A percentile compares a stretch with the other conserved stretches of the same genome.
phyloP scores from a whole-genome alignment of 2,113 vertebrate species.

The Indicator indicator region DNA sequence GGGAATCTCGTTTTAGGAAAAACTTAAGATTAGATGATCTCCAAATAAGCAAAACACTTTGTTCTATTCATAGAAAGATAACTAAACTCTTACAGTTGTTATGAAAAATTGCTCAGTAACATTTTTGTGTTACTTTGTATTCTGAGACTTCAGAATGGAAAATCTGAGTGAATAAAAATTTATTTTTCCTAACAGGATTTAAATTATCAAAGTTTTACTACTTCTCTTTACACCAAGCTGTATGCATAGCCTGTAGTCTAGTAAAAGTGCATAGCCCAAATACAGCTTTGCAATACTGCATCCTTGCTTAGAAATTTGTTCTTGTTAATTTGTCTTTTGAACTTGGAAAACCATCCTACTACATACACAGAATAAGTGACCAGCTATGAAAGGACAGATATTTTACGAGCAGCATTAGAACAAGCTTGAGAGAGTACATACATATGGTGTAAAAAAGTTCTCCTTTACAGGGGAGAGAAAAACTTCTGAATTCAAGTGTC shows the following conservation, averaged over 20 bases:
- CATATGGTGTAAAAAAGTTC: background rate
- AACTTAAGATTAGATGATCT: background rate
- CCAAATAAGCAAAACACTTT: slow-evolving; percentile 21
- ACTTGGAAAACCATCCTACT: background rate
- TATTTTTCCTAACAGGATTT: background rate
- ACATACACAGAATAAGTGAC: background rate
- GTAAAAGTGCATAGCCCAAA: background rate
- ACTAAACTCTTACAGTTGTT: slow-evolving; percentile 3
- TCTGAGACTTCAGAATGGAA: background rate
- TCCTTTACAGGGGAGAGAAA: background rate
- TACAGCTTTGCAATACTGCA: background rate
- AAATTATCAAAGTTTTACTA: background rate
- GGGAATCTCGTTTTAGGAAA: background rate
- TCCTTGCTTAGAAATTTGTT: background rate
- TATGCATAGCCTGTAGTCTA: background rate
- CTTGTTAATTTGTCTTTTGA: background rate
- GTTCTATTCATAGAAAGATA: background rate
- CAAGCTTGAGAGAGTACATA: background rate
- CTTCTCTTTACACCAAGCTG: background rate
- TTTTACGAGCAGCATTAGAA: slow-evolving; percentile 10
- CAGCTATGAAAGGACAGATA: background rate
- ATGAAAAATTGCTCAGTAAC: background rate
- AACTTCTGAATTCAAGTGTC: background rate
- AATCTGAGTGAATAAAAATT: background rate
- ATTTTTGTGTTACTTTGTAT: background rate